Evolutionary conservation across 2,888 invertebrate genomes (phyloP), one percentile per base, ranked within the genome.

Genomic region (Dicranocentrus wangi): DNA sequence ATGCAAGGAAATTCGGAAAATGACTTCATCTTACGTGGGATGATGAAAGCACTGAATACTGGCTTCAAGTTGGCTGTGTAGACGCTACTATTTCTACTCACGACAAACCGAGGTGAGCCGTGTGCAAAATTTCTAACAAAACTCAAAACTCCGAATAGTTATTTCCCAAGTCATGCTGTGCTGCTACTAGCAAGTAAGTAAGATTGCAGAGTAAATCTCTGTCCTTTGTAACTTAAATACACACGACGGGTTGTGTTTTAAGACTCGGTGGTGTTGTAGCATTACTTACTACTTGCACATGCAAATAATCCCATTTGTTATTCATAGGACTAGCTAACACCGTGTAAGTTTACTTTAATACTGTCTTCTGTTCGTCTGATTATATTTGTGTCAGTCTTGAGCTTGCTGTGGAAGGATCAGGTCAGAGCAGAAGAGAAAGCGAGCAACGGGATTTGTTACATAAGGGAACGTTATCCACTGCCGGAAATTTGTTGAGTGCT

Each of bases 111-210:
- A 72, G 23, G 78, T 73, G 85, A 68, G 85, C 77, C 86, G 86
- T 85, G 86, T 85, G 86, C 86, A 86, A 86, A 86, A 82, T 76
- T 82, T 84, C 77, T 82, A 32, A 32, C 85, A 83, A 83, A 83
- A 85, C 82, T 81, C 69, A 81, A 77, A 47, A 71, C 66, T 60
- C 77, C 69, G 79, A 71, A 80, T 70, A 79, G 72, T 58, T 78
- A 76, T 73, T 72, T 73, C 25, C 13, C 8, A 58, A 58, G 25
- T 79, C 82, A 69, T 80, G 76, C 83, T 81, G 83, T 76, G 78
- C 82, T 79, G 78, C 78, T 32, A 32, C 32, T 32, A 32, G n/a
- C n/a, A n/a, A n/a, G n/a, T n/a, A n/a, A n/a, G n/a, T n/a, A n/a
- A 3, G 32, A 32, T 32, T 10, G 32, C 32, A n/a, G n/a, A n/a